Evolutionary conservation across 2,888 invertebrate genomes (phyloP).

Genomic region (Nephrotoma flavescens): DNA sequence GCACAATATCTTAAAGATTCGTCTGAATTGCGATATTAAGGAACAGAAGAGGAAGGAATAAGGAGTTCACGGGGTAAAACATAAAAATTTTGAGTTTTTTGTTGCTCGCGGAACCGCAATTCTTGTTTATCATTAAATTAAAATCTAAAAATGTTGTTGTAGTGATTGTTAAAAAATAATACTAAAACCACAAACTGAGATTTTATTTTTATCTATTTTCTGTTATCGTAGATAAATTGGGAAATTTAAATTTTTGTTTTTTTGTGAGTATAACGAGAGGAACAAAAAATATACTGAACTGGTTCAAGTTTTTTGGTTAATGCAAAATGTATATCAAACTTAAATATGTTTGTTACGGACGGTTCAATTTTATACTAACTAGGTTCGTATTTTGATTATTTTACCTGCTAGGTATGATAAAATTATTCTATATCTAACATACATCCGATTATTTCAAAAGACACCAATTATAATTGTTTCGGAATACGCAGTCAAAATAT

Average conservation of each 20-base stretch:
- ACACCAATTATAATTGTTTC: too few relatives aligned
- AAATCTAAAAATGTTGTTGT: background rate
- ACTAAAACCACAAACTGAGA: background rate
- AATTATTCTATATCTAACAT: too few relatives aligned
- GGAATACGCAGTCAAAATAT: too few relatives aligned
- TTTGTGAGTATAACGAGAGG: background rate
- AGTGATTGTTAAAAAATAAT: background rate
- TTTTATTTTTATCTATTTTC: background rate
- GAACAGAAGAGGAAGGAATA: background rate
- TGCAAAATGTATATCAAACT: too few relatives aligned
- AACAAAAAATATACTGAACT: too few relatives aligned
- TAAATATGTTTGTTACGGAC: too few relatives aligned
- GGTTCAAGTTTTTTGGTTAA: too few relatives aligned
- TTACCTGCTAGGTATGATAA: too few relatives aligned
- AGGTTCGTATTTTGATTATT: too few relatives aligned
- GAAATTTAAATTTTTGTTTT: background rate
- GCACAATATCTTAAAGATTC: background rate
- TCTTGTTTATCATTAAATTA: background rate
- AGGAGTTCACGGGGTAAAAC: background rate
- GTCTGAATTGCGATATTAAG: background rate
- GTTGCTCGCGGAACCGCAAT: too few relatives aligned
- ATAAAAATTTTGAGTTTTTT: background rate
- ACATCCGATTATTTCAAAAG: too few relatives aligned
- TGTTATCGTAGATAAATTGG: background rate
- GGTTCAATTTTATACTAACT: too few relatives aligned